Evolutionary conservation across 2,888 invertebrate genomes (phyloP), one percentile per base, ranked within the genome.

Genomic region (Syritta pipiens): DNA sequence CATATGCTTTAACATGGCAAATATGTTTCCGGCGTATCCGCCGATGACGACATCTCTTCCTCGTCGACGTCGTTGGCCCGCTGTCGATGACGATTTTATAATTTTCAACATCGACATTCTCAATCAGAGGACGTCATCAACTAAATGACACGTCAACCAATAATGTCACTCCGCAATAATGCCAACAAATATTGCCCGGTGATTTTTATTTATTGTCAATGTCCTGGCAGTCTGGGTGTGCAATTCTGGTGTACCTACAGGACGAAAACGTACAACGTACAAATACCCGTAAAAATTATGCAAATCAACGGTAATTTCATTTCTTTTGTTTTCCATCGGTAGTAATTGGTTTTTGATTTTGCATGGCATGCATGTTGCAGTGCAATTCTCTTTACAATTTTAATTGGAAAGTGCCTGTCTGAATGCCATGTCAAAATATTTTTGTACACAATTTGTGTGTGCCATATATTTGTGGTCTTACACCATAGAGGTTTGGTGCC

Each of bases 341-440:
- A 48, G 63, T 72, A 72, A 72, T 72, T 72, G 63, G 48, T 22
- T 72, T 63, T 55, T 57, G 71, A 72, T 63, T 63, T 55, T 55
- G 4, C 48, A 32, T 20, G 7, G 22, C 46, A 55, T 62, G 42
- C 71, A 63, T 57, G 71, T 63, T 63, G 40, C 14, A 14, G 12
- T 24, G 46, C 53, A 63, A 49, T 57, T 62, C 26, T 40, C 24
- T 28, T 55, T 40, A 20, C 9, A 28, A 46, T 28, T 68, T 68
- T 49, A 48, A 63, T 71, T 63, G 53, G 53, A 49, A 44, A 51
- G 9, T 19, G 24, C 10, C 4, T 49, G n/a, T 4, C 3, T 4
- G 37, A 42, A 20, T 32, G 24, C 5, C 24, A 51, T 51, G 32
- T 42, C 28, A 42, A 42, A 59, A 57, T 30, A 14, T 35, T 62